These are phyloP conservation scores for Campoplex nolae DNA, from an alignment of 2,888 invertebrate genomes.

Conservation along the genomic window DNA sequence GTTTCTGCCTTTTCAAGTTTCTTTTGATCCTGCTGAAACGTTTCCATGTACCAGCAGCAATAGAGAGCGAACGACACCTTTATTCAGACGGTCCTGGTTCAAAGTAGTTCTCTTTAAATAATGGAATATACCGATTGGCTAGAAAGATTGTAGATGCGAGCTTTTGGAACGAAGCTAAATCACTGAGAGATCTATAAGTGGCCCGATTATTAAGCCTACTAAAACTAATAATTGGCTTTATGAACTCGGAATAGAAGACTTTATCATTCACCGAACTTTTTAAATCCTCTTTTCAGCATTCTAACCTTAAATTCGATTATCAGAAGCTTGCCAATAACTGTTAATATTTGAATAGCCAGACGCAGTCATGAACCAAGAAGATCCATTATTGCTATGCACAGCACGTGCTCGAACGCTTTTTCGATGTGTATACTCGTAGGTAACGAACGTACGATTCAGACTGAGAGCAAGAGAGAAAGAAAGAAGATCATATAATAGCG, in stretches of 20 bases:
- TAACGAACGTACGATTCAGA: slow-evolving; percentile 15
- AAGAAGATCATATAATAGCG: neutral
- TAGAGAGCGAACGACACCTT: neutral
- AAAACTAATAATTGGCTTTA: neutral
- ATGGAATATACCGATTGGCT: neutral
- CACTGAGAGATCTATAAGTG: neutral
- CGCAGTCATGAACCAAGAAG: neutral
- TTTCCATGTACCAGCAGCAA: neutral
- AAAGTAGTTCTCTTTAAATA: neutral
- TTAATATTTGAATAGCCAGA: neutral
- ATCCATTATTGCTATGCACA: slow-evolving; percentile 22
- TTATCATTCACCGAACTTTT: neutral
- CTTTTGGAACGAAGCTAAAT: neutral
- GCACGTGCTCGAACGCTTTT: slow-evolving; percentile 41
- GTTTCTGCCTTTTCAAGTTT: slow-evolving; percentile 18
- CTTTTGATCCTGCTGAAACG: slow-evolving; percentile 40
- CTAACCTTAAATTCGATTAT: neutral
- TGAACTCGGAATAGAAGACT: neutral
- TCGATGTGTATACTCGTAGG: slow-evolving; percentile 16
- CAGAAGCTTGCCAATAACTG: slow-evolving; percentile 7
- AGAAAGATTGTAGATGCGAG: neutral
- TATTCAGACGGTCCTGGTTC: neutral
- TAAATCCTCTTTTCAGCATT: neutral
- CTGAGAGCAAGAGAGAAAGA: neutral
- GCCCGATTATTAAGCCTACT: neutral